Percentiles rank a stretch among this genome's conserved stretches.
Evolutionary conservation across 2,888 invertebrate species (phyloP).

Genomic region (Zaprionus lineosus): DNA sequence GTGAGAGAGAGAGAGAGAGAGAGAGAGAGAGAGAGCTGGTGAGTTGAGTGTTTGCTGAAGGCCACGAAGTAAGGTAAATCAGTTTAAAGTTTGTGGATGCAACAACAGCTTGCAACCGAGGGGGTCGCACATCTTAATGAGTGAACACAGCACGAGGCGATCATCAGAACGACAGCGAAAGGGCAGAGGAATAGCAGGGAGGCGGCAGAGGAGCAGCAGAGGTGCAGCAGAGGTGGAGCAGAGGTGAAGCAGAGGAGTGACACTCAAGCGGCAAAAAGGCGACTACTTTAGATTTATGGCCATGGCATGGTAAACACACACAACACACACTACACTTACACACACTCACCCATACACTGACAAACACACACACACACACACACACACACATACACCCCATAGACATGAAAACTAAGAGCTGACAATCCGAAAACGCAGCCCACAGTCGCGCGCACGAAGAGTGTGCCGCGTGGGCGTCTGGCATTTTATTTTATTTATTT

Average conservation of each 20-base stretch:
- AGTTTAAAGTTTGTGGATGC: too few species aligned
- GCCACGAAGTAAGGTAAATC: too few species aligned
- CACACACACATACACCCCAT: not conserved
- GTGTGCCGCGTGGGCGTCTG: conserved; percentile 36
- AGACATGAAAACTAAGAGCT: conserved; percentile 29
- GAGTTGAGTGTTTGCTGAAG: conserved; percentile 7
- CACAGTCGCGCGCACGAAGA: conserved; percentile 8
- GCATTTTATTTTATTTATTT: conserved; percentile 4
- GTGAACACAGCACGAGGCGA: conserved; percentile 21
- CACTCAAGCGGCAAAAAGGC: conserved; percentile 39
- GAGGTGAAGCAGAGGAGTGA: conserved; percentile 13
- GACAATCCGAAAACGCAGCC: conserved; percentile 13
- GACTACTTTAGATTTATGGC: conserved; percentile 62
- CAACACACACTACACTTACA: conserved; percentile 12
- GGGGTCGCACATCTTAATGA: conserved; percentile 56
- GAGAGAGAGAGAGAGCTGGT: not conserved
- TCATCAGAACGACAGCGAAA: too few species aligned
- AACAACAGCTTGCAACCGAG: conserved; percentile 21
- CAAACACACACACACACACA: not conserved
- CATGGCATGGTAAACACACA: conserved; percentile 21
- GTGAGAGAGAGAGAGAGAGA: not conserved
- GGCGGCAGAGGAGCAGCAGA: too few species aligned
- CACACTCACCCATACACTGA: not conserved
- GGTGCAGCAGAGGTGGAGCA: too few species aligned
- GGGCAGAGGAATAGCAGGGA: too few species aligned